Evolutionary conservation across 2,888 invertebrate species (phyloP), one percentile per base, ranked within the genome.

Genomic region (Lasioglossum figueresi): DNA sequence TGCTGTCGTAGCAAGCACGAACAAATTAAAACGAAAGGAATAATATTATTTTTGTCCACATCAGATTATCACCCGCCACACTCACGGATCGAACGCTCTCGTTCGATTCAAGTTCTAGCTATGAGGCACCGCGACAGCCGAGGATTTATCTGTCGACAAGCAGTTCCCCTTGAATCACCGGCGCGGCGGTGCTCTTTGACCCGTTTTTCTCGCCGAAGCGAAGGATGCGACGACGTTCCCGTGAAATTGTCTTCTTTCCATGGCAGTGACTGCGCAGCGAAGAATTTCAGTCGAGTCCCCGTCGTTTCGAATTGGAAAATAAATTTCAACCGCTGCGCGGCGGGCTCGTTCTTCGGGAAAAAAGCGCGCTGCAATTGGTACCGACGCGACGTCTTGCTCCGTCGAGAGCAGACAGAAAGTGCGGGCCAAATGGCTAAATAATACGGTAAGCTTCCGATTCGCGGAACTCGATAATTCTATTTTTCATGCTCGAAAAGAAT

Each of bases 231-330:
- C 34, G 27, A 48, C 34, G 27, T 40, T 27, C 10, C 27, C 23
- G 23, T 27, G 59, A 72, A 79, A 79, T 31, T 73, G 63, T 73
- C 68, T 34, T 37, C n/a, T 16, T 23, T 37, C 56, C 45, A 27
- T 37, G 31, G 48, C 10, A 19, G 16, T 23, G 56, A n/a, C 31
- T 63, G 31, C 63, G 31, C 19, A 6, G 6, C 48, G 73, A 63
- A 48, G 66, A 45, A 66, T 66, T 45, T n/a, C 37, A 19, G 43
- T 34, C n/a, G 45, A 66, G n/a, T 45, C 34, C 14, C 45, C n/a
- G 66, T 45, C 45, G 19, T 12, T 45, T 16, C 27, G n/a, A 45
- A 37, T 63, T 19, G 66, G n/a, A 31, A 66, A 45, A 63, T 63
- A 63, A 63, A 63, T 45, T 68, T 68, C 37, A 68, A 37, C 37